Evolutionary conservation across 2,113 vertebrate species (phyloP).

Genomic region (Bubalus kerabau): DNA sequence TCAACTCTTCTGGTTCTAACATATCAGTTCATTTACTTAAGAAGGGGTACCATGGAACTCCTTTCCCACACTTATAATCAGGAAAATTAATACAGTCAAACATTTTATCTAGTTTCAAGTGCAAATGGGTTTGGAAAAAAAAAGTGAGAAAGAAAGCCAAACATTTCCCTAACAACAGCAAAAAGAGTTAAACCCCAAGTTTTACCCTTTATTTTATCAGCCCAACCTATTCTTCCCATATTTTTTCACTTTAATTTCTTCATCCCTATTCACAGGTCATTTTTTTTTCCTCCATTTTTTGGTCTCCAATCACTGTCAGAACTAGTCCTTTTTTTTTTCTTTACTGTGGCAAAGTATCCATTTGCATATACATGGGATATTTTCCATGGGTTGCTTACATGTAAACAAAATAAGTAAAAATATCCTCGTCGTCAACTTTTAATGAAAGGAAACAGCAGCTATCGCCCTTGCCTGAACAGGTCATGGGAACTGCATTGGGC

Average conservation of each 20-base stretch:
- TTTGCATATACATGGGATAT: not conserved
- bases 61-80: constrained; percentile 22
- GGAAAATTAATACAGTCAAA: not conserved
- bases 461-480: not conserved
- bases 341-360: not conserved
- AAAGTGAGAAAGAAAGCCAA: not conserved
- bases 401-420: constrained; percentile 16
- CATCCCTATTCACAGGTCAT: not conserved
- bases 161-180: not conserved
- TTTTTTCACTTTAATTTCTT: not conserved
- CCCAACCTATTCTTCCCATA: not conserved
- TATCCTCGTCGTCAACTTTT: not conserved
- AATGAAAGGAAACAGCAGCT: constrained; percentile 28
- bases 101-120: not conserved
- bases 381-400: not conserved
- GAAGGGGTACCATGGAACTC: constrained; percentile 51
- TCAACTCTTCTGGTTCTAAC: constrained; percentile 63
- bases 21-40: constrained; percentile 68
- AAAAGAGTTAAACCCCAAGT: not conserved
- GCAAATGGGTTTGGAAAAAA: not conserved
- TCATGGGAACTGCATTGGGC: not conserved
- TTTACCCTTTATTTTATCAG: not conserved
- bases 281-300: not conserved
- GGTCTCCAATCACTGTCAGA: not conserved
- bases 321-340: not conserved